A percentile compares a stretch with the other conserved stretches of the same genome.
phyloP scores from a whole-genome alignment of 2,888 invertebrate species.

The Clostera curtula region DNA sequence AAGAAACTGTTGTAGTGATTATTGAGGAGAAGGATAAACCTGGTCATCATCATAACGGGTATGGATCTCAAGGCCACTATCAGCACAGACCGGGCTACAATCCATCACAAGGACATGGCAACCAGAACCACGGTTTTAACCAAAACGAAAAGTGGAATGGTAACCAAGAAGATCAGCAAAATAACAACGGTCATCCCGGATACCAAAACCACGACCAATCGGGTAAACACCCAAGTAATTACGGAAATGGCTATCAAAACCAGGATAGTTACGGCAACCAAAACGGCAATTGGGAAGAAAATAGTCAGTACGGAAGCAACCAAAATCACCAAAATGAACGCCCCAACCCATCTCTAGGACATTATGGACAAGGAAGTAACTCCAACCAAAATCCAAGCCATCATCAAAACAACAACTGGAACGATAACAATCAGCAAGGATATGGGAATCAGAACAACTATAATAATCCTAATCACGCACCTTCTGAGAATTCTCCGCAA shows the following conservation, averaged over 20 bases:
- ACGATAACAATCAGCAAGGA: slow-evolving; percentile 7
- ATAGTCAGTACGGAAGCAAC: too few species aligned
- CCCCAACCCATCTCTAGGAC: too few species aligned
- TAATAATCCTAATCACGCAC: slow-evolving; percentile 9
- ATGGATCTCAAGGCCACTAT: slow-evolving; percentile 14
- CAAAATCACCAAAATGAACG: too few species aligned
- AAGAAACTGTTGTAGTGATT: slow-evolving; percentile 31
- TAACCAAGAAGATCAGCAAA: too few species aligned
- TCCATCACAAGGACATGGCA: slow-evolving; percentile 4
- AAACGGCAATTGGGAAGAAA: slow-evolving; percentile 5
- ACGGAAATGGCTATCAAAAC: slow-evolving; percentile 8
- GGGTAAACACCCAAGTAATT: too few species aligned
- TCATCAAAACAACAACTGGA: slow-evolving; percentile 6
- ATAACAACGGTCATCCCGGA: too few species aligned
- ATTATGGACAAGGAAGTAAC: too few species aligned
- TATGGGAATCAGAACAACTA: slow-evolving; percentile 9
- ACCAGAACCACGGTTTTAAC: slow-evolving; percentile 6
- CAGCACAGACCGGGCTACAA: slow-evolving; percentile 6
- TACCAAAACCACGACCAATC: too few species aligned
- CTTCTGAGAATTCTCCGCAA: slow-evolving; percentile 10
- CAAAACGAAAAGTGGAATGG: slow-evolving; percentile 6
- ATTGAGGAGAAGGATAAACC: slow-evolving; percentile 22
- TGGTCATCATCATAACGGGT: slow-evolving; percentile 13
- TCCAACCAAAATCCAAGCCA: slow-evolving; percentile 6
- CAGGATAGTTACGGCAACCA: slow-evolving; percentile 4